A percentile compares a stretch with the other conserved stretches of the same genome.
Conservation (phyloP, 2,797 vertebrate genomes). For the Pangasius mekongensis region DNA sequence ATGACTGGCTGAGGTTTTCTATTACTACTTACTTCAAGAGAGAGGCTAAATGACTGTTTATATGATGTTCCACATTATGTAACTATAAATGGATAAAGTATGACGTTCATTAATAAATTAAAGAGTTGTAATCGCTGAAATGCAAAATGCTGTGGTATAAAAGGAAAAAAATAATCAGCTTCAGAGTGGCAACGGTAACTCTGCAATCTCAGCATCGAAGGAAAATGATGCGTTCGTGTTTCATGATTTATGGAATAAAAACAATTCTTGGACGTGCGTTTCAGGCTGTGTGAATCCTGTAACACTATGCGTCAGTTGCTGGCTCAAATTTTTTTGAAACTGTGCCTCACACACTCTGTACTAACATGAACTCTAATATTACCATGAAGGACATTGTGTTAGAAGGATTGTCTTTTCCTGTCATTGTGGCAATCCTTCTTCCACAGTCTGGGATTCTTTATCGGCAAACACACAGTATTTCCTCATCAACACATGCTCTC, state of each 20-base stretch:
- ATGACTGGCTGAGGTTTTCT: neutral
- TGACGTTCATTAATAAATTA: neutral
- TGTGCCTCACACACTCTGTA: neutral
- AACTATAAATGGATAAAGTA: neutral
- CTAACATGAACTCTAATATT: conserved; percentile 23
- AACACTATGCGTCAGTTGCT: neutral
- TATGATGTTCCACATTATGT: neutral
- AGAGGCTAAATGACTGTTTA: neutral
- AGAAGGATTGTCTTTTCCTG: conserved; percentile 23
- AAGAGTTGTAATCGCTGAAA: neutral
- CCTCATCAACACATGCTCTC: neutral
- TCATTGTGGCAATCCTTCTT: conserved; percentile 31
- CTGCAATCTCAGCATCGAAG: neutral
- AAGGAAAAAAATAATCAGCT: neutral
- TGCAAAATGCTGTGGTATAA: neutral
- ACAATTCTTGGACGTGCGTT: neutral
- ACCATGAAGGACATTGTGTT: conserved; percentile 23
- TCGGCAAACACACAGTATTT: conserved; percentile 15
- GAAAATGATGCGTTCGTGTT: neutral
- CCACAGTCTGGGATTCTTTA: conserved; percentile 13
- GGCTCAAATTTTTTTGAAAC: conserved; percentile 18
- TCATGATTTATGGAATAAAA: conserved; percentile 5
- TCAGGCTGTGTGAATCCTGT: neutral
- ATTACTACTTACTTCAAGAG: neutral
- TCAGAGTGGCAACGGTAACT: neutral